Evolutionary conservation across 2,797 vertebrate species (phyloP).

Genomic region (Aeoliscus strigatus): DNA sequence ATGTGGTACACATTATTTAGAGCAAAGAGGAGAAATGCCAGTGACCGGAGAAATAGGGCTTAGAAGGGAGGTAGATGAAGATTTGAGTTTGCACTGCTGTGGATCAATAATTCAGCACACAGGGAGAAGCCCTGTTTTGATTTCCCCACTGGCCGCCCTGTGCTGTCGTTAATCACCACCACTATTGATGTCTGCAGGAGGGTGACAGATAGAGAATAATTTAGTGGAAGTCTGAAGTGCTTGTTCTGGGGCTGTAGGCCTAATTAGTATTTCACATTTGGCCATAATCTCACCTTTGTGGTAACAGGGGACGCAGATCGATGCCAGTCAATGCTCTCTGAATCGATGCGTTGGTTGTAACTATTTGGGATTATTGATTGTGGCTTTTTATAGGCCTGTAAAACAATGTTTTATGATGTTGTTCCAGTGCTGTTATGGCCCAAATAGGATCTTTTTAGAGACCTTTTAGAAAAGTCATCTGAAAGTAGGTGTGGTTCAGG

Average conservation of each 20-base stretch:
- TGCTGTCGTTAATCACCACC: constrained; percentile 24
- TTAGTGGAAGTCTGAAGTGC: constrained; percentile 11
- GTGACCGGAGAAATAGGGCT: background rate
- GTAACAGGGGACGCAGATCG: constrained; percentile 5
- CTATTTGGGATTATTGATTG: constrained; percentile 10
- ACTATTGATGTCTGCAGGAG: constrained; percentile 22
- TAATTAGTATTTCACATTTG: constrained; percentile 32
- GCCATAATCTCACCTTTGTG: constrained; percentile 19
- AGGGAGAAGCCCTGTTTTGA: constrained; percentile 24
- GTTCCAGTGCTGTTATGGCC: background rate
- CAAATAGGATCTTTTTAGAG: constrained; percentile 5
- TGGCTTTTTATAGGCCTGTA: constrained; percentile 1
- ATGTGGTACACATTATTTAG: background rate
- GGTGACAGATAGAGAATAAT: background rate
- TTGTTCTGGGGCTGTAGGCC: background rate
- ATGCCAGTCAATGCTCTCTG: constrained; percentile 2
- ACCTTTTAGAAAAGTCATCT: no score
- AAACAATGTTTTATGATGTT: background rate
- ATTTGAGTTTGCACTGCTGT: background rate
- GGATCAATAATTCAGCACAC: constrained; percentile 37
- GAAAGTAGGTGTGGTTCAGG: no score
- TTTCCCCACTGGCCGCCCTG: constrained; percentile 32
- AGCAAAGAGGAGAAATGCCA: background rate
- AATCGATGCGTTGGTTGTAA: constrained; percentile 1
- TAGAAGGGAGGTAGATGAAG: constrained; percentile 3